These are phyloP conservation scores for Shargacucullia verbasci DNA, from an alignment of 2,888 invertebrate species.

Conservation along the genomic window DNA sequence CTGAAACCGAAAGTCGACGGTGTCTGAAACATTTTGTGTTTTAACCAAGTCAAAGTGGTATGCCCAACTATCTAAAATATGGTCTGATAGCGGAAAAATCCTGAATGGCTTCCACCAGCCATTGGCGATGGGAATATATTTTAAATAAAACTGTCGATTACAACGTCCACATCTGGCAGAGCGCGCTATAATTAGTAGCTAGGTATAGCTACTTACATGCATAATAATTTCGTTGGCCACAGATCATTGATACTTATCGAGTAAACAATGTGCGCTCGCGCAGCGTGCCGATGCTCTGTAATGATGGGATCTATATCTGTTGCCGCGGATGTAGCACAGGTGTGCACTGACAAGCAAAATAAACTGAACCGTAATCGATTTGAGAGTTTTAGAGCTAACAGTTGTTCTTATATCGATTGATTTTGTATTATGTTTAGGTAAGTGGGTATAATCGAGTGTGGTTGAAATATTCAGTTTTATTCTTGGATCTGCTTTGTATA, in stretches of 20 bases:
- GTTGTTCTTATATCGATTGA: slow-evolving; percentile 73
- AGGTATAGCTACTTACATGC: slow-evolving; percentile 54
- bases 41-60: neutral
- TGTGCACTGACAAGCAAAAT: slow-evolving; percentile 84
- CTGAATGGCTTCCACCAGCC: slow-evolving; percentile 27
- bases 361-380: slow-evolving; percentile 85
- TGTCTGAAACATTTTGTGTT: too few species aligned
- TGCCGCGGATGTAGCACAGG: slow-evolving; percentile 79
- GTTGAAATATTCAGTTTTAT: slow-evolving; percentile 66
- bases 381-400: slow-evolving; percentile 78
- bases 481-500: slow-evolving; percentile 54
- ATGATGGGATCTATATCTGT: slow-evolving; percentile 85
- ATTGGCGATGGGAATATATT: slow-evolving; percentile 40
- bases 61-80: slow-evolving; percentile 8
- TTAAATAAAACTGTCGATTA: slow-evolving; percentile 50
- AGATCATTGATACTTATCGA: slow-evolving; percentile 69
- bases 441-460: slow-evolving; percentile 69
- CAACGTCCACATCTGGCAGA: slow-evolving; percentile 53
- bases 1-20: too few species aligned
- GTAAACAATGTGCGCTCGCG: slow-evolving; percentile 67
- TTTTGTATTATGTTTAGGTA: slow-evolving; percentile 71
- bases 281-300: slow-evolving; percentile 61
- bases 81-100: slow-evolving; percentile 30
- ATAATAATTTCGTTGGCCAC: slow-evolving; percentile 66
- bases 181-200: slow-evolving; percentile 51